Conservation (phyloP, 2,888 invertebrate genomes). For the Chrysomela aeneicollis region DNA sequence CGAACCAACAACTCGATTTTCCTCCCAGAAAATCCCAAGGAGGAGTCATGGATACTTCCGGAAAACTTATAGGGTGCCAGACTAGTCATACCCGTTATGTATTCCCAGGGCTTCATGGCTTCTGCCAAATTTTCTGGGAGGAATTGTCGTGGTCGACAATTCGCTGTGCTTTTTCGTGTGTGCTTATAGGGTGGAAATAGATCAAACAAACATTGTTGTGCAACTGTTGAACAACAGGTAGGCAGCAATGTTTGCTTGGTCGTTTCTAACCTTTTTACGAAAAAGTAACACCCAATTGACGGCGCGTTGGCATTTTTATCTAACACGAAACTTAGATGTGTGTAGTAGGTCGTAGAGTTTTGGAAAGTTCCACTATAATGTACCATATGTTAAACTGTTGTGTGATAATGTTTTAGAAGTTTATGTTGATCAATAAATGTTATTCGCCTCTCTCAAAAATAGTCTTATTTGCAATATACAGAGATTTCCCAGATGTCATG, state of each 20-base stretch:
- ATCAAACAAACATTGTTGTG: no score
- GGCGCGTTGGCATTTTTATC: conserved; percentile 40
- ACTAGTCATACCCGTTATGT: conserved; percentile 36
- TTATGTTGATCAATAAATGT: conserved; percentile 59
- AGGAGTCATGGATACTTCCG: conserved; percentile 48
- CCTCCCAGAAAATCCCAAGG: conserved; percentile 48
- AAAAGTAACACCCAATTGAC: conserved; percentile 54
- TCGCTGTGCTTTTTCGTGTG: conserved; percentile 55
- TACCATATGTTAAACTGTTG: conserved; percentile 59
- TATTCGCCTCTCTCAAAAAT: conserved; percentile 57
- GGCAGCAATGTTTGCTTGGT: no score
- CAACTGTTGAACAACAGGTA: no score
- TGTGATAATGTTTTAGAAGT: conserved; percentile 55
- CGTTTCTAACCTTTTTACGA: no score
- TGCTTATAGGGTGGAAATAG: conserved; percentile 53
- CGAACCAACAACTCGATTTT: conserved; percentile 48
- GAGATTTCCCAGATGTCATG: no score
- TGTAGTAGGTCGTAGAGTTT: conserved; percentile 44
- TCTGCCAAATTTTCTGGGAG: conserved; percentile 24
- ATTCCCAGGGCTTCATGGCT: conserved; percentile 31
- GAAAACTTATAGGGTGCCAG: conserved; percentile 38
- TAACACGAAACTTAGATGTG: conserved; percentile 45
- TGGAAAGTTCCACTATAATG: conserved; percentile 59
- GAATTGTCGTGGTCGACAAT: conserved; percentile 35
- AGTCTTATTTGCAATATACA: no score